Evolutionary conservation across 2,113 vertebrate genomes (phyloP), one percentile per base, ranked within the genome.

Genomic region (Xenotilapia longispinis): DNA sequence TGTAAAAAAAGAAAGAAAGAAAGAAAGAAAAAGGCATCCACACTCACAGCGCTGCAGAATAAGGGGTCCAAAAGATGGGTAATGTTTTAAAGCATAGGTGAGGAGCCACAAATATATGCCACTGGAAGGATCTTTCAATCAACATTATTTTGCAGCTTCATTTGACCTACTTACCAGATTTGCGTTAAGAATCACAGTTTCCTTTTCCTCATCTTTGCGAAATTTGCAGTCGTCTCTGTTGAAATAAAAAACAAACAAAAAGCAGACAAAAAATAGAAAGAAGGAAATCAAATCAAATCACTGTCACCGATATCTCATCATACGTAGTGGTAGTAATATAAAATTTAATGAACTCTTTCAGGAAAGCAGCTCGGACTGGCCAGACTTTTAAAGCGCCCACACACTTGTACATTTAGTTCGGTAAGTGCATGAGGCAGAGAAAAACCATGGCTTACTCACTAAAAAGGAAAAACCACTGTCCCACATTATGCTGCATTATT

Each of bases 401-500:
- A 86, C 47, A 42, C 57, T 58, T 75, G n/a, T 53, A 58, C 58
- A 53, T 81, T 7, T 60, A 40, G 84, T 89, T 89, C 92, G 58
- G 60, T 81, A 80, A 90, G 89, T 86, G 63, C 70, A 84, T 2
- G 54, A 28, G 31, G 60, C 58, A 49, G 60, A 81, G 42, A 58
- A 31, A 65, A 85, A 57, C 14, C 84, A 49, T 83, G 63, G 28
- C 33, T 53, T 21, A 36, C 55, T 45, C 80, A 78, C 47, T 81
- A 55, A 83, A 60, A 53, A 31, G 21, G 80, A 40, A 33, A 88
- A 90, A 84, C 68, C 42, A 28, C 79, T 13, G 13, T 19, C 60
- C 84, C 51, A 54, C 83, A 87, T 90, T 58, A 84, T 90, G 88
- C 8, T 60, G 86, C 92, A 86, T 54, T 81, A 80, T 93, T 89